Evolutionary conservation across 2,797 vertebrate species (phyloP), one percentile per base, ranked within the genome.

Genomic region (Leuciscus waleckii): DNA sequence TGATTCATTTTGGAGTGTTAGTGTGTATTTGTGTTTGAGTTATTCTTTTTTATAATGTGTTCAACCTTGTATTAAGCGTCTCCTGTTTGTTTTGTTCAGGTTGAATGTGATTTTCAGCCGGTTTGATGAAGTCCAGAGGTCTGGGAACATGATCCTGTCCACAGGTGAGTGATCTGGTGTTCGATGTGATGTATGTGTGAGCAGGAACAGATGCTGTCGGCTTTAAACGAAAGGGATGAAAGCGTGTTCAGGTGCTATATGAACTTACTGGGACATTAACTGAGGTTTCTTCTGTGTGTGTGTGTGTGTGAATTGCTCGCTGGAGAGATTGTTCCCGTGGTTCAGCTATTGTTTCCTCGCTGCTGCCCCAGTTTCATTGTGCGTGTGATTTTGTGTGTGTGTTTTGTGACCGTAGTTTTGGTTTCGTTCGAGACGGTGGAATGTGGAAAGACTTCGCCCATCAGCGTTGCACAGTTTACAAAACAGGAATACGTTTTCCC

Each of bases 71-170:
- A 3, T 65, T 1, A 32, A 8, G 2, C 7, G 1, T 35, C 19
- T 21, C 82, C 10, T 69, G 7, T 71, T 13, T 65, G 68, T 41
- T 78, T 41, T 9, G 21, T 86, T 85, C 92, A 99, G 98, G 88
- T 94, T 99, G 92, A 99, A 98, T 94, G 97, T 98, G 90, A 99
- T 99, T 94, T 99, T 99, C 94, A 97, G 96, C 73, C 97, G 96
- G 92, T 99, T 99, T 0, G 98, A 99, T 70, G 98, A 98, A 88
- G 98, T 99, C 35, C 98, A 99, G 90, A 95, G 97, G 93, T 97
- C 97, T 35, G 98, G 98, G 89, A 96, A 95, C 92, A 99, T 99
- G 98, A 96, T 98, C 70, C 96, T 96, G 82, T 96, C 94, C 0
- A 90, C 96, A 89, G 98, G 98, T 99, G 90, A 96, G 97, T 94